These are phyloP conservation scores for Aplocera efformata DNA, from an alignment of 2,888 invertebrate species.

Conservation along the genomic window DNA sequence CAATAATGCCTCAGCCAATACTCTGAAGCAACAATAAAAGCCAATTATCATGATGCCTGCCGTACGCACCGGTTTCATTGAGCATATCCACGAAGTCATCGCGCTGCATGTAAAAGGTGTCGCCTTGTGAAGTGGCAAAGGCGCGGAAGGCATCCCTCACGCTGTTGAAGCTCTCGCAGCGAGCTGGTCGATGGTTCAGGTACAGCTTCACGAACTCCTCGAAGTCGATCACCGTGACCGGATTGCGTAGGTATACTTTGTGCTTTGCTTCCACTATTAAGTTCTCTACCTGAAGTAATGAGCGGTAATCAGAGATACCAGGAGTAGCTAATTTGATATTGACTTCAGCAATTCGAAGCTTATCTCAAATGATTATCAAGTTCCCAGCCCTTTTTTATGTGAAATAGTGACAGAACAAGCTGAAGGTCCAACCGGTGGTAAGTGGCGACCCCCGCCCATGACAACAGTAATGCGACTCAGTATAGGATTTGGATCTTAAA, in stretches of 20 bases:
- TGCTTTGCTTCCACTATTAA: conserved; percentile 80
- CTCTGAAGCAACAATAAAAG: too few species aligned
- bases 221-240: conserved; percentile 80
- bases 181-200: conserved; percentile 83
- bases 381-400: too few species aligned
- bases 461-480: too few species aligned
- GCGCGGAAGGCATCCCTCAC: conserved; percentile 71
- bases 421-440: too few species aligned
- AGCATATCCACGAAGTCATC: conserved; percentile 68
- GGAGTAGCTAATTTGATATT: neutral
- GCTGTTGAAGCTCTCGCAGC: conserved; percentile 67
- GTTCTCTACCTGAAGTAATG: conserved; percentile 74
- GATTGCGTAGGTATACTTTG: conserved; percentile 70
- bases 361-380: too few species aligned
- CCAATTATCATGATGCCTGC: too few species aligned
- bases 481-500: too few species aligned
- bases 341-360: too few species aligned
- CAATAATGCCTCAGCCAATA: too few species aligned
- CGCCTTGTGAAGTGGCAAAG: conserved; percentile 45
- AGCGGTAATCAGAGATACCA: neutral
- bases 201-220: conserved; percentile 84
- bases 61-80: conserved; percentile 45
- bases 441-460: too few species aligned
- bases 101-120: conserved; percentile 44
- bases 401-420: too few species aligned